Base-by-base conservation (phyloP, 2,888 invertebrate species). In the Lordiphosa andalusiaca region DNA sequence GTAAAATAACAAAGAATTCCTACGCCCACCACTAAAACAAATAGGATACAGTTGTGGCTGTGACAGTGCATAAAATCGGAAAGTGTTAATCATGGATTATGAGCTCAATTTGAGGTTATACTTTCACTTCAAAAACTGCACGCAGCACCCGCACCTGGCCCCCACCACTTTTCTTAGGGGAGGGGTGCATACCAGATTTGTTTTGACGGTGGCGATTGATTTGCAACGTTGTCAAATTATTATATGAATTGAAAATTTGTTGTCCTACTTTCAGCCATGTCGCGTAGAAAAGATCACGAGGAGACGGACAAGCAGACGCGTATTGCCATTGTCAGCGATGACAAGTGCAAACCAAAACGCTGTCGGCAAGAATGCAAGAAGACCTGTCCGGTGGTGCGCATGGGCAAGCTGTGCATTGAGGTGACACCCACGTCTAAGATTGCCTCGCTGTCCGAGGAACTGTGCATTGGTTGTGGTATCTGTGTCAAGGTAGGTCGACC, bases 391-490 rank as follows among this genome's bases (percentile, higher is more conserved):
- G 99, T 99, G 56, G 98, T 98, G 63, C 93, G 99, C 74, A 98
- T 98, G 97, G 99, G 99, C 87, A 99, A 99, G 90, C 93, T 99
- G 38, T 99, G 99, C 90, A 99, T 99, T 86, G 98, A 99, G 92
- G 99, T 99, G 39, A 93, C 94, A 41, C 95, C 98, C 9, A 96
- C 96, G 84, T 97, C 96, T 85, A 99, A 99, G 91, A 97, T 99
- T 77, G 98, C 99, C 37, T 93, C 95, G 40, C 96, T 99, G 88
- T 99, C 99, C 44, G 99, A 99, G 90, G 98, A 98, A 89, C 91
- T 99, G 4, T 99, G 99, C 90, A 99, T 99, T 85, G 99, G 99
- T 85, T 99, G 99, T 91, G 99, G 99, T 94, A 99, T 99, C 86
- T 99, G 99, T 91, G 96, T 98, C 59, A 99, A 99, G 94, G 98